Evolutionary conservation across 2,113 vertebrate species (phyloP).

Genomic region (Micromys minutus): DNA sequence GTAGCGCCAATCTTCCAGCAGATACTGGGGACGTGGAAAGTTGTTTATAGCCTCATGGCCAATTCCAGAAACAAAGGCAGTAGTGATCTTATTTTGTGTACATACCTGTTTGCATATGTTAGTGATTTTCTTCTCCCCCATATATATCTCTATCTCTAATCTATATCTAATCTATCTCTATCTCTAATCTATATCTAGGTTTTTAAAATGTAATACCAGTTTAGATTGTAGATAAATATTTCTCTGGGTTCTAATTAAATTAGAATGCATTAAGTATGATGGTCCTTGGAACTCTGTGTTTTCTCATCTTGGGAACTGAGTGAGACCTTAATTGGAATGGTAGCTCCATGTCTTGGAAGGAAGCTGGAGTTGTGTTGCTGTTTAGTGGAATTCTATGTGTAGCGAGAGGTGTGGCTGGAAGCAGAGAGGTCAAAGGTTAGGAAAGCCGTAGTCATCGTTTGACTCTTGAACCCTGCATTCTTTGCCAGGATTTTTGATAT

Average conservation of each 20-base stretch:
- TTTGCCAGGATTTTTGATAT: not conserved
- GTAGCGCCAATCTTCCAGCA: not conserved
- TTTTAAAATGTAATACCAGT: not conserved
- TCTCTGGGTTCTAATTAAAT: not conserved
- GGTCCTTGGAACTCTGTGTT: not conserved
- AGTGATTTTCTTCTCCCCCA: not conserved
- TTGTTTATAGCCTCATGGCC: not conserved
- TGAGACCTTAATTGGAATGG: not conserved
- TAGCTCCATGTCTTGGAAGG: not conserved
- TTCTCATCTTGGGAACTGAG: not conserved
- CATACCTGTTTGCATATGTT: not conserved
- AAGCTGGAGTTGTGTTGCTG: not conserved
- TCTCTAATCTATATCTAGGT: not conserved
- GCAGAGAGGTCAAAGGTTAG: not conserved
- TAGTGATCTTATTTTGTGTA: not conserved
- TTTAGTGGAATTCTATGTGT: not conserved
- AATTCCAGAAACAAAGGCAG: not conserved
- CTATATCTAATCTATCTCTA: too few relatives aligned
- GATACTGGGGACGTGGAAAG: not conserved
- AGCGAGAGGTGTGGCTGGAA: not conserved
- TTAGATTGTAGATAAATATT: slow-evolving; percentile 25
- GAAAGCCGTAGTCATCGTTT: not conserved
- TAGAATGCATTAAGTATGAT: not conserved
- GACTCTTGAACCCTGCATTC: not conserved
- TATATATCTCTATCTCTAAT: too few relatives aligned